Conservation (phyloP, 1,140 invertebrate genomes). For the Heliconius hewitsoni region DNA sequence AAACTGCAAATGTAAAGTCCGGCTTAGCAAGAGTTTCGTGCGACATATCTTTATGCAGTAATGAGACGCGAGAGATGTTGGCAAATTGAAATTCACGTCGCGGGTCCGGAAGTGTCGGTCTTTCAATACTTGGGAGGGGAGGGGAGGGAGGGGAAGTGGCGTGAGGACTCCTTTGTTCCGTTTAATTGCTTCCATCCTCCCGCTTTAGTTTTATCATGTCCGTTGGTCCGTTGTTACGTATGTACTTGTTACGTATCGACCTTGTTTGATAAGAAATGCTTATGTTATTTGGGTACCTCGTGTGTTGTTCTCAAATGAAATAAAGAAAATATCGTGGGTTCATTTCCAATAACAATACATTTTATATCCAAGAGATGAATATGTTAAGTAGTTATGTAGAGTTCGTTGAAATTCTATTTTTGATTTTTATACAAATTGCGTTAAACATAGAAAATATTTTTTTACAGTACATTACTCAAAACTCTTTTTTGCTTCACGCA, state of each 20-base stretch:
- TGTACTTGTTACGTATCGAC: background rate
- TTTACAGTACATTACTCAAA: no score
- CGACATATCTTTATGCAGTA: conserved; percentile 6
- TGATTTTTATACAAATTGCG: no score
- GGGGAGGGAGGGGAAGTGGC: background rate
- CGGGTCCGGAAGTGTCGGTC: conserved; percentile 14
- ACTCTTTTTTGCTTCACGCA: no score
- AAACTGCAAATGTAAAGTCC: background rate
- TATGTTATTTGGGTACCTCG: background rate
- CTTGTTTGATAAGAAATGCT: background rate
- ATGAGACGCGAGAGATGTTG: conserved; percentile 13
- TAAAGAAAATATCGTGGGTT: no score
- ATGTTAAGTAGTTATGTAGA: no score
- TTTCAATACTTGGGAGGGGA: conserved; percentile 1
- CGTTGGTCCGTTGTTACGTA: conserved; percentile 4
- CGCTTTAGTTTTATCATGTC: conserved; percentile 9
- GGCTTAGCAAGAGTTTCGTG: background rate
- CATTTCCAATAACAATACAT: no score
- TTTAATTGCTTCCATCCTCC: conserved; percentile 13
- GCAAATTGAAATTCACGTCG: conserved; percentile 11
- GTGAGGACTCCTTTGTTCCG: conserved; percentile 3
- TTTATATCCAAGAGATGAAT: no score
- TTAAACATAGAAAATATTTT: no score
- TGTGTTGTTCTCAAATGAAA: background rate
- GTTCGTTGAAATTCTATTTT: background rate